Percentiles rank a stretch among this genome's conserved stretches.
phyloP scores from a whole-genome alignment of 2,888 invertebrate genomes.

The Pheosia tremula region DNA sequence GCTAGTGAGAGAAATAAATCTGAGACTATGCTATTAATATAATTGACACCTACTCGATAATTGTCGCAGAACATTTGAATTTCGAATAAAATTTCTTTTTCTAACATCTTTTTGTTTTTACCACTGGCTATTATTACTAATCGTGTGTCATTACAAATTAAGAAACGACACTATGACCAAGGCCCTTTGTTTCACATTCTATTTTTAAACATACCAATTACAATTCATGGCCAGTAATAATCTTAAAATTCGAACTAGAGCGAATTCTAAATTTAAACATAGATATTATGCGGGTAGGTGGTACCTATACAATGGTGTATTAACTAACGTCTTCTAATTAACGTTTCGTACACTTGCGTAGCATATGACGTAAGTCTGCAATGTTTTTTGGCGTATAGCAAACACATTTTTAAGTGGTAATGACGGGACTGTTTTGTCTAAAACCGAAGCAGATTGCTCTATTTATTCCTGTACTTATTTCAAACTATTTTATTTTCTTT shows the following conservation, averaged over 20 bases:
- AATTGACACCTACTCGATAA: slow-evolving; percentile 4
- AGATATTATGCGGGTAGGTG: not conserved
- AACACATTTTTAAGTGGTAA: not conserved
- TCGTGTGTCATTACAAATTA: not conserved
- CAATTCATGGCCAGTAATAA: not conserved
- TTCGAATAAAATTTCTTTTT: not conserved
- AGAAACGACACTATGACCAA: not conserved
- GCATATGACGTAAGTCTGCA: not conserved
- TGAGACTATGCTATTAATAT: slow-evolving; percentile 2
- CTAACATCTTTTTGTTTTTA: not conserved
- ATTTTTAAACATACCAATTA: not conserved
- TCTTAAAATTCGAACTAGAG: not conserved
- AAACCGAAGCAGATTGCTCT: not conserved
- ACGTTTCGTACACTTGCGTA: not conserved
- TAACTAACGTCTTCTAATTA: slow-evolving; percentile 4
- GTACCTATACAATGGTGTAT: not conserved
- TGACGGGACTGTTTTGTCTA: not conserved
- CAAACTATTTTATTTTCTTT: not conserved
- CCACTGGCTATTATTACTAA: not conserved
- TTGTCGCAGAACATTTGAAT: slow-evolving; percentile 1
- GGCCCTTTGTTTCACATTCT: not conserved
- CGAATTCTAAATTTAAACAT: slow-evolving; percentile 1
- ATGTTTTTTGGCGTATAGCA: not conserved
- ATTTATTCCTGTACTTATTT: not conserved
- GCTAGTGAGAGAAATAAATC: not conserved